These are phyloP conservation scores for Mamestra brassicae DNA, from an alignment of 2,888 invertebrate species.

Conservation along the genomic window DNA sequence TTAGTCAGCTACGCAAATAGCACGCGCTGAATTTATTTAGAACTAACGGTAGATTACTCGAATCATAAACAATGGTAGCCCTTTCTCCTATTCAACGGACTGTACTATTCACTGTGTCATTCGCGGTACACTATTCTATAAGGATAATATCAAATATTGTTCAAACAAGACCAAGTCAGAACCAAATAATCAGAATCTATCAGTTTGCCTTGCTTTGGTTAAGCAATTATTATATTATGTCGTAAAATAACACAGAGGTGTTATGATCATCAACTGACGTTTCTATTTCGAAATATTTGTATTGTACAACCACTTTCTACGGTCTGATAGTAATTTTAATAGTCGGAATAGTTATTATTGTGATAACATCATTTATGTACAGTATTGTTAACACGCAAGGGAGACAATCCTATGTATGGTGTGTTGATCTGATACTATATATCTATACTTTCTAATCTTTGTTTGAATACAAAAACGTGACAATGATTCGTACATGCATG, in stretches of 20 bases:
- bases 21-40: slow-evolving; percentile 68
- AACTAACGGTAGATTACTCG: slow-evolving; percentile 73
- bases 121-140: slow-evolving; percentile 11
- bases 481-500: slow-evolving; percentile 70
- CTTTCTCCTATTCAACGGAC: slow-evolving; percentile 68
- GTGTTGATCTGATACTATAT: slow-evolving; percentile 74
- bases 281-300: slow-evolving; percentile 58
- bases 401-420: slow-evolving; percentile 56
- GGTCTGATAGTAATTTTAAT: slow-evolving; percentile 78
- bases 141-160: slow-evolving; percentile 20
- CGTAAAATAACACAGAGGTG: slow-evolving; percentile 32
- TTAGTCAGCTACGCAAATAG: slow-evolving; percentile 63
- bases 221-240: slow-evolving; percentile 41
- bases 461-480: slow-evolving; percentile 76
- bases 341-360: slow-evolving; percentile 72
- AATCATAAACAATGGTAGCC: slow-evolving; percentile 72
- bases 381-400: slow-evolving; percentile 74
- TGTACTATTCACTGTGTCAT: slow-evolving; percentile 54
- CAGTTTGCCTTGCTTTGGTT: slow-evolving; percentile 18
- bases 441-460: slow-evolving; percentile 84
- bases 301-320: slow-evolving; percentile 72
- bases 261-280: slow-evolving; percentile 51
- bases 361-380: slow-evolving; percentile 78
- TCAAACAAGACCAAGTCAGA: slow-evolving; percentile 2
- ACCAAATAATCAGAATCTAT: slow-evolving; percentile 10